Evolutionary conservation across 2,888 invertebrate species (phyloP).

Genomic region (Serripes groenlandicus): DNA sequence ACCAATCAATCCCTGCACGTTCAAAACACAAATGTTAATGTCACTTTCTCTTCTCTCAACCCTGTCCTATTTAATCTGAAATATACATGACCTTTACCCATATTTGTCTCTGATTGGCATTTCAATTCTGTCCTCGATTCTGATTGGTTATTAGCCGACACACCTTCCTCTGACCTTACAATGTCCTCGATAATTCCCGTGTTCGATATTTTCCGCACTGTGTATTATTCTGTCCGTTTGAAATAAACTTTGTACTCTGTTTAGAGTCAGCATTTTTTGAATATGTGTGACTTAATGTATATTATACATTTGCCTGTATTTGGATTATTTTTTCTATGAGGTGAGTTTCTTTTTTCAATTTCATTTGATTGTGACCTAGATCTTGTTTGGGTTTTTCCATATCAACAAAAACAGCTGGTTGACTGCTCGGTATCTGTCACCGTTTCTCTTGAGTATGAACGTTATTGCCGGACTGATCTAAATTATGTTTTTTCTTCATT

Average conservation of each 20-base stretch:
- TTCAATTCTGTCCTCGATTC: no score
- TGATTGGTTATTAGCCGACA: no score
- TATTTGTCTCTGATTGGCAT: no score
- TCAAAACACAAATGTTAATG: conserved; percentile 1
- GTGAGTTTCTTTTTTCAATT: neutral
- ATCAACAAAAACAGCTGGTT: neutral
- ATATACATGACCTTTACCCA: neutral
- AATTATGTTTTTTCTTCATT: no score
- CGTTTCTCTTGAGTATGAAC: neutral
- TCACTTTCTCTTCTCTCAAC: no score
- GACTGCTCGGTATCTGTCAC: neutral
- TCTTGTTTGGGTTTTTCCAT: neutral
- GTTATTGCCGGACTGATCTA: no score
- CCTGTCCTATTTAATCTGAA: conserved; percentile 2
- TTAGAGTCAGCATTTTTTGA: neutral
- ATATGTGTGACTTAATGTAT: neutral
- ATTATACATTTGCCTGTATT: neutral
- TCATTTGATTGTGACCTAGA: neutral
- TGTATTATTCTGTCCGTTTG: no score
- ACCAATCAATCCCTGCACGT: conserved; percentile 13
- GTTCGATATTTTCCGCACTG: no score
- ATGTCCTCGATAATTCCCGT: no score
- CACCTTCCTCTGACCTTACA: no score
- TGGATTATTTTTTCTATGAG: neutral
- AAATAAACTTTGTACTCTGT: neutral